Conservation (phyloP, 2,113 vertebrate species). For the Hipposideros armiger region DNA sequence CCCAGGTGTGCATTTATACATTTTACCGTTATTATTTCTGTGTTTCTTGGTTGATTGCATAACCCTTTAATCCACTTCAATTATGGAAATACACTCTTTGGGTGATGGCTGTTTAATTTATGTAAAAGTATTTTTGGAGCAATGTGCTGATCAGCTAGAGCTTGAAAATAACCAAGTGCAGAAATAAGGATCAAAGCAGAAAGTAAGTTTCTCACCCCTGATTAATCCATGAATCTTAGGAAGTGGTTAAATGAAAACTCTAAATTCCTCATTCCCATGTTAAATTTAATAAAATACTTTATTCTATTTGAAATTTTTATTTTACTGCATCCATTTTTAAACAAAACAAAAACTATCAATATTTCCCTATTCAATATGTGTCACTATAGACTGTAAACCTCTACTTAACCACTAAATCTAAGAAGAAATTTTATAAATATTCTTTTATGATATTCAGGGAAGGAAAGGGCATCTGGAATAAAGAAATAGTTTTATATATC, state of each 20-base stretch:
- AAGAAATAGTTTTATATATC: not conserved
- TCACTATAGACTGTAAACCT: not conserved
- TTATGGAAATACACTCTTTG: not conserved
- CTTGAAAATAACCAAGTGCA: not conserved
- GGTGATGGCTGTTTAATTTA: not conserved
- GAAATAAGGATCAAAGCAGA: not conserved
- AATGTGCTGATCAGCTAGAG: not conserved
- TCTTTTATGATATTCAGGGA: not conserved
- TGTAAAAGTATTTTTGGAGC: not conserved
- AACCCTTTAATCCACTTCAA: not conserved
- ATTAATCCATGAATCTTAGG: not conserved
- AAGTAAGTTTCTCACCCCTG: not conserved
- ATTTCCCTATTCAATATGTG: not conserved
- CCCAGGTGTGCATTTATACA: not conserved
- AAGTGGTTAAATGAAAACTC: not conserved
- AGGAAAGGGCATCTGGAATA: not conserved
- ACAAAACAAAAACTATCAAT: not conserved
- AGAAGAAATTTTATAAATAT: not conserved
- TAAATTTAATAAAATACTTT: not conserved
- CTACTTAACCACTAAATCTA: not conserved
- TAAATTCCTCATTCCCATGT: not conserved
- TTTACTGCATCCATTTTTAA: not conserved
- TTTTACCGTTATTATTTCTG: not conserved
- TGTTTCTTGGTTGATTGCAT: not conserved
- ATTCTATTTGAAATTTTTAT: not conserved